Conservation (phyloP, 2,797 vertebrate genomes). For the Channa striata region DNA sequence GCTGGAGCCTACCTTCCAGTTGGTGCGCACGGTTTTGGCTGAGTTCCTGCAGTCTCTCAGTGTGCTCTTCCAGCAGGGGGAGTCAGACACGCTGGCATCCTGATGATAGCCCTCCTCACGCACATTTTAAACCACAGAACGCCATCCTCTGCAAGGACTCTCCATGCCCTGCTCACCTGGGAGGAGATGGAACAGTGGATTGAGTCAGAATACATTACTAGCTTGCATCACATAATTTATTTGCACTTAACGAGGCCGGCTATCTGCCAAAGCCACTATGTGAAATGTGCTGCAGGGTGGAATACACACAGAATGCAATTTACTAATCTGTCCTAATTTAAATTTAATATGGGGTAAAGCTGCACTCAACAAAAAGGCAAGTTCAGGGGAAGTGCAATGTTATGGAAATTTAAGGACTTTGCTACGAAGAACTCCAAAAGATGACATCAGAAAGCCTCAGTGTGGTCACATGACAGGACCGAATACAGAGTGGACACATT, state of each 20-base stretch:
- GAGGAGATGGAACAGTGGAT: conserved; percentile 51
- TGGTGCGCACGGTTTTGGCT: conserved; percentile 87
- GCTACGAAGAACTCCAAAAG: background rate
- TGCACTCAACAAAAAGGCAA: background rate
- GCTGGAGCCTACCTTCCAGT: conserved; percentile 92
- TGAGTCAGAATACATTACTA: conserved; percentile 69
- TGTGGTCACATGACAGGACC: background rate
- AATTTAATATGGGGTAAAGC: conserved; percentile 18
- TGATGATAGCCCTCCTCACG: conserved; percentile 87
- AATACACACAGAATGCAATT: conserved; percentile 32
- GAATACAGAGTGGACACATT: background rate
- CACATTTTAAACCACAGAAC: conserved; percentile 93
- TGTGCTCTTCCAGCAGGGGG: conserved; percentile 92
- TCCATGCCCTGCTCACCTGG: conserved; percentile 95
- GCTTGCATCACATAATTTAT: conserved; percentile 50
- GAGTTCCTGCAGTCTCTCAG: conserved; percentile 89
- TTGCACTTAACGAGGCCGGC: conserved; percentile 49
- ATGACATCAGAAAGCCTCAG: background rate
- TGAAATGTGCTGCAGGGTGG: conserved; percentile 9
- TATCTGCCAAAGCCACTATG: conserved; percentile 46
- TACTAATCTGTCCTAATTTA: conserved; percentile 42
- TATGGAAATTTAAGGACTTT: background rate
- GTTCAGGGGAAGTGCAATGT: background rate
- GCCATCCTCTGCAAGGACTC: conserved; percentile 91
- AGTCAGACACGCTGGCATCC: conserved; percentile 86